Evolutionary conservation across 2,888 invertebrate species (phyloP).

Genomic region (Troides oblongomaculatus): DNA sequence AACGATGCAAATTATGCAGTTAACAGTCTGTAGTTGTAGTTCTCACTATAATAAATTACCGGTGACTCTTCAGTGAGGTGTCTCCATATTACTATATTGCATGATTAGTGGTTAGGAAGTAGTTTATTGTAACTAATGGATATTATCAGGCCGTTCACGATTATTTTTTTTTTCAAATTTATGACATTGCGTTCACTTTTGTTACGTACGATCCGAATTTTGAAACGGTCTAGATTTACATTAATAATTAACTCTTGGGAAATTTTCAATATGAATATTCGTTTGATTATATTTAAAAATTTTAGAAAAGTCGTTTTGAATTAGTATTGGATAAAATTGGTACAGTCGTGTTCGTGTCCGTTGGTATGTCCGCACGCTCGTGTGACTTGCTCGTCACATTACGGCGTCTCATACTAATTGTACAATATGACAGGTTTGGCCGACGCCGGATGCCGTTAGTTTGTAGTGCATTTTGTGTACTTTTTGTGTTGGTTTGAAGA

Average conservation of each 20-base stretch:
- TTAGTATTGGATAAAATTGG: constrained; percentile 9
- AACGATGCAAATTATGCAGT: constrained; percentile 44
- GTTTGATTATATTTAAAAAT: constrained; percentile 4
- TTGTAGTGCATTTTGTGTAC: constrained; percentile 27
- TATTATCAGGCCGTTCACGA: constrained; percentile 33
- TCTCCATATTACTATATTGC: constrained; percentile 14
- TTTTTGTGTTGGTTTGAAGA: constrained; percentile 40
- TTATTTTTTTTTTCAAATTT: constrained; percentile 35
- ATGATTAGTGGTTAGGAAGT: constrained; percentile 31
- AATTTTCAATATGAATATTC: constrained; percentile 20
- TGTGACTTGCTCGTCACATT: constrained; percentile 9
- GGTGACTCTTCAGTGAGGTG: background rate
- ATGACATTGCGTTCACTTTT: constrained; percentile 30
- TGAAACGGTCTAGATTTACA: constrained; percentile 19
- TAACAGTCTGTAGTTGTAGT: constrained; percentile 49
- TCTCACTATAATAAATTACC: constrained; percentile 5
- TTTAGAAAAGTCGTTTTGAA: constrained; percentile 6
- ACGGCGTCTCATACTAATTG: background rate
- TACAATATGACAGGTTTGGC: constrained; percentile 3
- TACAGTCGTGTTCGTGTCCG: background rate
- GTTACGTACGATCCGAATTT: constrained; percentile 15
- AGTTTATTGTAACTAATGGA: constrained; percentile 32
- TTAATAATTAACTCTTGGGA: background rate
- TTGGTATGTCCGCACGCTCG: constrained; percentile 2
- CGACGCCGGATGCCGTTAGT: constrained; percentile 6